A percentile compares a stretch with the other conserved stretches of the same genome.
phyloP scores from a whole-genome alignment of 2,888 invertebrate species.

The Norana najaformis region DNA sequence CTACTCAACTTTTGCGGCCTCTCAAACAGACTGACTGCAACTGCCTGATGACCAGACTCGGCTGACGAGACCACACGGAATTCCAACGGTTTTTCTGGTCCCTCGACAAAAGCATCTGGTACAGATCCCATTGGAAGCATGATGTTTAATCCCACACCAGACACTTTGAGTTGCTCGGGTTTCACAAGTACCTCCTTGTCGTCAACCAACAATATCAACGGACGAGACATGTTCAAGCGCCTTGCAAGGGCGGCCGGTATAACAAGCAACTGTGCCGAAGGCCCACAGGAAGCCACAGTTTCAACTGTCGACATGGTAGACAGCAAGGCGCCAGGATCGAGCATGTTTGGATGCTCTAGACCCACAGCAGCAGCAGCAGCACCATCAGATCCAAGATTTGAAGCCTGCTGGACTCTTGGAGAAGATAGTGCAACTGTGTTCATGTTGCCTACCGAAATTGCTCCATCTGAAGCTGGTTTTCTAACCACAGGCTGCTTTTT shows the following conservation, averaged over 20 bases:
- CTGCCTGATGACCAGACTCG: neutral
- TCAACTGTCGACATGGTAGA: neutral
- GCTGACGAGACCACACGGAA: neutral
- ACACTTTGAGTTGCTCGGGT: slow-evolving; percentile 8
- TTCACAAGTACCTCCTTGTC: neutral
- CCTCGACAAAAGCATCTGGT: neutral
- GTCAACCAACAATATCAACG: neutral
- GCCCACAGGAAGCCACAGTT: neutral
- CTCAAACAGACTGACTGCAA: neutral
- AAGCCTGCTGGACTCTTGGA: neutral
- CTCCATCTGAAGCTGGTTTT: neutral
- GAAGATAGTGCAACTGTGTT: neutral
- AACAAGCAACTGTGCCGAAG: slow-evolving; percentile 1
- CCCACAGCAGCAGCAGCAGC: neutral
- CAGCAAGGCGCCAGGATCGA: neutral
- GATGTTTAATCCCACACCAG: neutral
- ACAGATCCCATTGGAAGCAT: neutral
- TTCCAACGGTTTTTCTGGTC: neutral
- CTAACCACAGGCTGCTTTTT: neutral
- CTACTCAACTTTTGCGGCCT: neutral
- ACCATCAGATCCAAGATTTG: neutral
- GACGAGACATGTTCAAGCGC: neutral
- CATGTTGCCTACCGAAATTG: neutral
- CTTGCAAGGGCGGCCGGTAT: neutral
- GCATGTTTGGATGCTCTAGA: neutral